These are phyloP conservation scores for Erpobdella octoculata DNA, from an alignment of 2,888 invertebrate species.

Conservation along the genomic window DNA sequence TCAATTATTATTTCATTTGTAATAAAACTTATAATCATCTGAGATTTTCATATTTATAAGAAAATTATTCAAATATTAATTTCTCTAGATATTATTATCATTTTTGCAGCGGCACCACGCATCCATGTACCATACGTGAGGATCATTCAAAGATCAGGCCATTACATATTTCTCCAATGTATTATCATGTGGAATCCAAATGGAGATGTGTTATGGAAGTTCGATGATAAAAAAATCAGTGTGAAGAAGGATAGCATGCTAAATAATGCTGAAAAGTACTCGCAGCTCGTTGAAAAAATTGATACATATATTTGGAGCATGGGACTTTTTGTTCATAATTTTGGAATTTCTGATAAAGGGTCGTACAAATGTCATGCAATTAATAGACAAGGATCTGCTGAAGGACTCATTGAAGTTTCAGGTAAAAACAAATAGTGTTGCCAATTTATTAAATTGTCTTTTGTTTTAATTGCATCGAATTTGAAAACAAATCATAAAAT, in stretches of 20 bases:
- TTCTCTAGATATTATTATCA: neutral
- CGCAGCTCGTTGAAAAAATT: neutral
- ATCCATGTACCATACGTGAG: neutral
- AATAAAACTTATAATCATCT: neutral
- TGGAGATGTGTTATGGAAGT: neutral
- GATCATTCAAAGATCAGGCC: neutral
- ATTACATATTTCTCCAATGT: neutral
- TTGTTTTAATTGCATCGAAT: too few species aligned
- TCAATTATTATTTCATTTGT: neutral
- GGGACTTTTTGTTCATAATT: slow-evolving; percentile 1
- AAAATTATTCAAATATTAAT: neutral
- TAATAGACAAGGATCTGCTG: neutral
- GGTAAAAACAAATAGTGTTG: too few species aligned
- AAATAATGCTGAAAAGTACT: neutral
- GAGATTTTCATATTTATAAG: too few species aligned
- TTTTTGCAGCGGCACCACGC: neutral
- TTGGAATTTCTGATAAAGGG: neutral
- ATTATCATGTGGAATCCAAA: neutral
- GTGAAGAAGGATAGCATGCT: neutral
- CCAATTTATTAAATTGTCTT: too few species aligned
- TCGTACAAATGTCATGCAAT: neutral
- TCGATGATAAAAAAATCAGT: neutral
- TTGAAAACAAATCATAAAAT: too few species aligned
- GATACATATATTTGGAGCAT: neutral
- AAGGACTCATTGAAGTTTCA: slow-evolving; percentile 2